Evolutionary conservation across 2,113 vertebrate species (phyloP).

Genomic region (Pipa parva): DNA sequence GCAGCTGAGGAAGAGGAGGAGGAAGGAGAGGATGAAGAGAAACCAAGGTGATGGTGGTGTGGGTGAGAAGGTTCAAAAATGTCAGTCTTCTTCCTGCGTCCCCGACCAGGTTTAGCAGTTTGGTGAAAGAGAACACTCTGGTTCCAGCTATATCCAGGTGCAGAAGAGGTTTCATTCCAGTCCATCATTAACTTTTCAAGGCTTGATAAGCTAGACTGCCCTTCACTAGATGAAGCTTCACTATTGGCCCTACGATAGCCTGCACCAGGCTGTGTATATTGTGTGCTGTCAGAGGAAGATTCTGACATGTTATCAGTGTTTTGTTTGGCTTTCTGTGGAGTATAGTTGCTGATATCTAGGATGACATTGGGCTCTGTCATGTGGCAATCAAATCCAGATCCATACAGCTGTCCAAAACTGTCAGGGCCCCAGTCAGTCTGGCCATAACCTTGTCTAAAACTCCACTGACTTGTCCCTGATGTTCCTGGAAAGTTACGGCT

Average conservation of each 20-base stretch:
- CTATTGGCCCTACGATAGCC: constrained; percentile 76
- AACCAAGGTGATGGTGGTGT: constrained; percentile 65
- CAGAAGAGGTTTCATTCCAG: constrained; percentile 90
- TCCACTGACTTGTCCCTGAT: constrained; percentile 74
- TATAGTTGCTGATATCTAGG: constrained; percentile 98
- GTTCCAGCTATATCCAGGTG: constrained; percentile 96
- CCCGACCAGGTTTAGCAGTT: constrained; percentile 84
- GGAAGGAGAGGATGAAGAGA: constrained; percentile 77
- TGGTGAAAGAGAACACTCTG: constrained; percentile 96
- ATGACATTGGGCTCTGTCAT: constrained; percentile 94
- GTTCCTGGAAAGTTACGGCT: constrained; percentile 78
- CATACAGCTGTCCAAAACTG: constrained; percentile 82
- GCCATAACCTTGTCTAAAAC: constrained; percentile 81
- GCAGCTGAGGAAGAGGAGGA: constrained; percentile 76
- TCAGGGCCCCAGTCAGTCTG: constrained; percentile 79
- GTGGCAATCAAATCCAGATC: constrained; percentile 82
- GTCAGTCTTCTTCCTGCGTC: constrained; percentile 90
- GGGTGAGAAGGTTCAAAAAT: constrained; percentile 68
- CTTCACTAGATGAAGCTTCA: constrained; percentile 73
- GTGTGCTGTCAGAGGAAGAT: constrained; percentile 92
- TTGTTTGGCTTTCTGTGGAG: constrained; percentile 94
- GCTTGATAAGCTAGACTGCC: constrained; percentile 92
- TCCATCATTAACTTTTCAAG: constrained; percentile 98
- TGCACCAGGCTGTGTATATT: constrained; percentile 74
- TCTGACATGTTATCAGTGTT: constrained; percentile 89